Evolutionary conservation across 2,888 invertebrate genomes (phyloP).

Genomic region (Torymus texanus): DNA sequence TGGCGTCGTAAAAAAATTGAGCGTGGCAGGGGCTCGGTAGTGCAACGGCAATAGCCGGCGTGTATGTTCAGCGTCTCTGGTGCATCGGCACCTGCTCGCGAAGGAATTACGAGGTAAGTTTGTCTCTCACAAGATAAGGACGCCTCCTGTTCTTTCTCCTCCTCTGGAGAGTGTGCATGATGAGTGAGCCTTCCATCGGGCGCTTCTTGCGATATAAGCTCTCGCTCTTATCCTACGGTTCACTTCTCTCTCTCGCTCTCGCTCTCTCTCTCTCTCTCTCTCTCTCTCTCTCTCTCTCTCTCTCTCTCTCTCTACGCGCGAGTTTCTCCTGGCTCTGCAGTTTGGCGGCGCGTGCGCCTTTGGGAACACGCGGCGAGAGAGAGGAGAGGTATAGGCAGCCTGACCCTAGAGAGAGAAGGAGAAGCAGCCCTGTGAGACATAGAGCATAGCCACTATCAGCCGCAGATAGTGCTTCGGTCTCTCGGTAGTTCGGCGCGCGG

Average conservation of each 20-base stretch:
- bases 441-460: conserved; percentile 74
- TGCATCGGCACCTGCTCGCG: conserved; percentile 74
- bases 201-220: conserved; percentile 72
- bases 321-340: conserved; percentile 51
- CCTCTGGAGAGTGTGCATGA: conserved; percentile 72
- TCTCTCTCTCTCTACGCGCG: conserved; percentile 45
- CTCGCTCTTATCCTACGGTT: conserved; percentile 49
- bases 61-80: conserved; percentile 62
- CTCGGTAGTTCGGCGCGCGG: conserved; percentile 67
- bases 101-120: conserved; percentile 75
- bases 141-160: conserved; percentile 54
- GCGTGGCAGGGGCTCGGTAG: conserved; percentile 48
- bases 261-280: conserved; percentile 54
- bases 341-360: conserved; percentile 30
- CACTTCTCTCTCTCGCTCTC: neutral
- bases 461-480: conserved; percentile 73
- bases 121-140: conserved; percentile 72
- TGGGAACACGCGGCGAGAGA: conserved; percentile 18
- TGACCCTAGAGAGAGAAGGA: conserved; percentile 11
- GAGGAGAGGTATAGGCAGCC: neutral
- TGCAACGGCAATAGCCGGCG: conserved; percentile 62
- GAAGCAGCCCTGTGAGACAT: conserved; percentile 71
- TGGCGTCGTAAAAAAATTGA: neutral
- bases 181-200: conserved; percentile 74
- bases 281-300: conserved; percentile 56